phyloP scores from a whole-genome alignment of 1,140 invertebrate species.

The Littorina saxatilis region DNA sequence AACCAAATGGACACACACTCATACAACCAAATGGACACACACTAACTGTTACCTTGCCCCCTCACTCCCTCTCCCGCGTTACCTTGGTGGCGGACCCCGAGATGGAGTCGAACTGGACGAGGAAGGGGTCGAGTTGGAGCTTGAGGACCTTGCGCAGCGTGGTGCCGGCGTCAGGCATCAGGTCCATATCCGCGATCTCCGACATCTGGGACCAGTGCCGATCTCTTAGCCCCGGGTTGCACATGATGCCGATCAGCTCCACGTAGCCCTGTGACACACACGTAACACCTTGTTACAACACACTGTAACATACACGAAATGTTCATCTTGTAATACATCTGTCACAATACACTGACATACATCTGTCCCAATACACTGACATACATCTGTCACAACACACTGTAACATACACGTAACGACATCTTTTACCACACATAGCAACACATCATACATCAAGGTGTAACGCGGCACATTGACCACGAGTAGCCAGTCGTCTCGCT shows the following conservation, averaged over 20 bases:
- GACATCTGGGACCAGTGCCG: slow-evolving; percentile 75
- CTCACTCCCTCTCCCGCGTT: no score
- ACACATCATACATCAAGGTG: no score
- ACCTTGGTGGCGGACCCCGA: slow-evolving; percentile 74
- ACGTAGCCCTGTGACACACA: slow-evolving; percentile 71
- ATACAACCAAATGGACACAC: no score
- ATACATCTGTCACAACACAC: no score
- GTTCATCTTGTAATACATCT: slow-evolving; percentile 15
- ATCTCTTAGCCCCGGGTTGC: slow-evolving; percentile 72
- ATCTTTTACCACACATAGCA: no score
- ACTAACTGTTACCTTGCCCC: no score
- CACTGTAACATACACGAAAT: not conserved
- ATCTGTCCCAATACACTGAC: no score
- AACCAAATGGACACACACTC: no score
- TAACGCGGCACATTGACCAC: no score
- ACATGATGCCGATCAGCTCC: slow-evolving; percentile 72
- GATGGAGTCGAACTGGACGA: slow-evolving; percentile 74
- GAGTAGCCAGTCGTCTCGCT: no score
- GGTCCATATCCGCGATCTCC: slow-evolving; percentile 68
- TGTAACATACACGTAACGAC: no score
- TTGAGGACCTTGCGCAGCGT: slow-evolving; percentile 75
- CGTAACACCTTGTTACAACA: no score
- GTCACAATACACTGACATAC: not conserved
- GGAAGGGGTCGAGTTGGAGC: slow-evolving; percentile 67
- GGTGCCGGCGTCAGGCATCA: slow-evolving; percentile 70